Evolutionary conservation across 2,888 invertebrate genomes (phyloP).

Genomic region (Acrocera orbiculus): DNA sequence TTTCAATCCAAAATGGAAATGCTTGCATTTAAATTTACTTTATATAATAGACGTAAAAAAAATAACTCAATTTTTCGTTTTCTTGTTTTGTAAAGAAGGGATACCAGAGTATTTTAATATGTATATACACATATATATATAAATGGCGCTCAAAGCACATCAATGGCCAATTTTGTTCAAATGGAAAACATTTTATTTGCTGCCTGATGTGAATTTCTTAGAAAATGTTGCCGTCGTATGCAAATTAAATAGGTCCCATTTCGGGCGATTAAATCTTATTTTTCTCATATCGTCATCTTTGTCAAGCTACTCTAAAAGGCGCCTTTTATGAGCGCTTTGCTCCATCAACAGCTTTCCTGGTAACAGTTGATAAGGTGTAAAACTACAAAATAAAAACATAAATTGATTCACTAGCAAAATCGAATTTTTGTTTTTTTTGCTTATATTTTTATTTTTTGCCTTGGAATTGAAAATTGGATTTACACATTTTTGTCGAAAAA

Average conservation of each 20-base stretch:
- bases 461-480: not conserved
- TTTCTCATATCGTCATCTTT: constrained; percentile 9
- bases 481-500: constrained; percentile 7
- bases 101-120: too few relatives aligned
- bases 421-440: too few relatives aligned
- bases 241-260: constrained; percentile 13
- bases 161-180: constrained; percentile 12
- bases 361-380: not conserved
- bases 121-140: constrained; percentile 5
- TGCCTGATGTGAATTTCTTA: constrained; percentile 11
- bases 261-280: constrained; percentile 11
- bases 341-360: not conserved
- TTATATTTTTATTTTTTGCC: not conserved
- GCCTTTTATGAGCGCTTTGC: constrained; percentile 6
- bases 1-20: too few relatives aligned
- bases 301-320: constrained; percentile 4
- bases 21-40: too few relatives aligned
- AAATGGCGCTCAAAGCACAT: constrained; percentile 11
- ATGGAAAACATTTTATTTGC: constrained; percentile 13
- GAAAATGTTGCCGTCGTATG: constrained; percentile 12
- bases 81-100: too few relatives aligned
- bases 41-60: too few relatives aligned
- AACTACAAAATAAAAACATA: constrained; percentile 3
- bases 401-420: too few relatives aligned
- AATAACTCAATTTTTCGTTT: too few relatives aligned